Evolutionary conservation across 1,140 invertebrate species (phyloP).

Genomic region (Carposina sasakii): DNA sequence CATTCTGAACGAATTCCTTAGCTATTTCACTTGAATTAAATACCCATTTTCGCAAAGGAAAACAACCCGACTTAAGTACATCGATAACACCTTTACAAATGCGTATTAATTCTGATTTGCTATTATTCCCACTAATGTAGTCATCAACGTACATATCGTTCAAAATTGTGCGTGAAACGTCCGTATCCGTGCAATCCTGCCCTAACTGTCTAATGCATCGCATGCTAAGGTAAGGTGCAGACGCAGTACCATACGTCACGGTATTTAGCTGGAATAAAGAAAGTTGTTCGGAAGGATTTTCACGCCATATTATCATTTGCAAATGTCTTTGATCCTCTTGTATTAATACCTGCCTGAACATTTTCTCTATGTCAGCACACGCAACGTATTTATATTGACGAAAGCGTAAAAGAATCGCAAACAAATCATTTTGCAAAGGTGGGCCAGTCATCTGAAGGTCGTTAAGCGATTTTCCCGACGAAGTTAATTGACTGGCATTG

Average conservation of each 20-base stretch:
- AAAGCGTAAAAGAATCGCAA: slow-evolving; percentile 25
- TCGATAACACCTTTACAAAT: slow-evolving; percentile 14
- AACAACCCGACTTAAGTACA: slow-evolving; percentile 33
- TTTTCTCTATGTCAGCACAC: slow-evolving; percentile 24
- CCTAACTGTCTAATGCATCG: slow-evolving; percentile 35
- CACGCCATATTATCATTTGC: slow-evolving; percentile 53
- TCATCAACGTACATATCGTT: slow-evolving; percentile 46
- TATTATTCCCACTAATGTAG: slow-evolving; percentile 30
- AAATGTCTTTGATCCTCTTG: slow-evolving; percentile 25
- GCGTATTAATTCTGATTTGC: slow-evolving; percentile 14
- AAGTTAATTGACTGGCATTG: slow-evolving; percentile 26
- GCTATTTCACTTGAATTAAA: slow-evolving; percentile 27
- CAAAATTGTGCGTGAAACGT: slow-evolving; percentile 16
- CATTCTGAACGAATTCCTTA: slow-evolving; percentile 12
- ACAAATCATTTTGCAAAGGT: slow-evolving; percentile 43
- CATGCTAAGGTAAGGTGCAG: slow-evolving; percentile 35
- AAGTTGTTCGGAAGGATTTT: slow-evolving; percentile 25
- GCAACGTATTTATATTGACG: slow-evolving; percentile 21
- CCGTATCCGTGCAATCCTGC: slow-evolving; percentile 27
- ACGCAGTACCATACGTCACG: slow-evolving; percentile 35
- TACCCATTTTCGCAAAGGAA: slow-evolving; percentile 54
- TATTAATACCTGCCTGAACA: slow-evolving; percentile 23
- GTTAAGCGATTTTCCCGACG: slow-evolving; percentile 35
- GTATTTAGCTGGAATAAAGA: slow-evolving; percentile 31
- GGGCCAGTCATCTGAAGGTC: slow-evolving; percentile 39